Percentiles rank a stretch among this genome's conserved stretches.
phyloP scores from a whole-genome alignment of 1,140 invertebrate species.

The Temnothorax curvispinosus region DNA sequence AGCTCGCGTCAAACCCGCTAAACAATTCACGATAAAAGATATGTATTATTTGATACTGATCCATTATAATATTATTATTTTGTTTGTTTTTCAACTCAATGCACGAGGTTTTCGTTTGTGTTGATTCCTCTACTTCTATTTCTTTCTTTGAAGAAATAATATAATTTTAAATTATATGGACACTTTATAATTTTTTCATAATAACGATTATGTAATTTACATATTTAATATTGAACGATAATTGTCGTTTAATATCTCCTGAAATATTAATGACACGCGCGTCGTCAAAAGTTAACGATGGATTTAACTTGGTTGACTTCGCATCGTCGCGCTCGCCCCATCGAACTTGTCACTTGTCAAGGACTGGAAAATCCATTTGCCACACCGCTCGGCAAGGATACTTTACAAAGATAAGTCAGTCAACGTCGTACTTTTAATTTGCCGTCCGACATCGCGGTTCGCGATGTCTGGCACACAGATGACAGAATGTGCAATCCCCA shows the following conservation, averaged over 20 bases:
- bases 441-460: neutral
- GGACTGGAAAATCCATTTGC: constrained; percentile 42
- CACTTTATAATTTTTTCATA: neutral
- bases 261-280: constrained; percentile 5
- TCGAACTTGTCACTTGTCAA: constrained; percentile 43
- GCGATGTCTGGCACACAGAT: constrained; percentile 48
- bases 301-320: constrained; percentile 18
- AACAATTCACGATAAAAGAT: neutral
- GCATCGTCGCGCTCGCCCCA: neutral
- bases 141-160: neutral
- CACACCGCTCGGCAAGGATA: neutral
- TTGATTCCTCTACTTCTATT: neutral
- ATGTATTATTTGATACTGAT: neutral
- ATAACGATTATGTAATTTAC: neutral
- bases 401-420: constrained; percentile 37
- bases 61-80: neutral
- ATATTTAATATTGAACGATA: neutral
- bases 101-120: neutral
- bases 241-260: constrained; percentile 9
- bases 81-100: neutral
- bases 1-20: neutral
- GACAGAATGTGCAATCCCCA: constrained; percentile 33
- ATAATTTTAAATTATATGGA: neutral
- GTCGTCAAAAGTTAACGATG: constrained; percentile 13
- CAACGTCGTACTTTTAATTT: constrained; percentile 42